Evolutionary conservation across 2,888 invertebrate species (phyloP), one percentile per base, ranked within the genome.

Genomic region (Netelia melanura): DNA sequence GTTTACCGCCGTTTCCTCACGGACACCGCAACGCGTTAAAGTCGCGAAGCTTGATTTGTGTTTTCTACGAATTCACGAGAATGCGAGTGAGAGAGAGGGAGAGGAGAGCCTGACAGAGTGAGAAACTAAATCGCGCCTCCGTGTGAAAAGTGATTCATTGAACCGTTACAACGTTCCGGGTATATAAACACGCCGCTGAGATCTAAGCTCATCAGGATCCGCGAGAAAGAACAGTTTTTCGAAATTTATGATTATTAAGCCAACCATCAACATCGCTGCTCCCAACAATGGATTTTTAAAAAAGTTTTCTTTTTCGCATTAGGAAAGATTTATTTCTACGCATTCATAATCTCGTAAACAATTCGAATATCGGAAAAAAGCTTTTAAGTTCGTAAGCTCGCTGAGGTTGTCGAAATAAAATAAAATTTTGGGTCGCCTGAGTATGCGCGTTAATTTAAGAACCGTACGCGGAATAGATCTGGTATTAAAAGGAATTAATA

Each of bases 11-110:
- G 52, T 43, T 61, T 68, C 54, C 75, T 70, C 71, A 70, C 76
- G 83, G 72, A 79, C 70, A 86, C 72, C 83, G 75, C 70, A 67
- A 67, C 54, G 84, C 79, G 54, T 83, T 86, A 81, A 86, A 83
- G 80, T 77, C 80, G 81, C 70, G 83, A 61, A 75, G 62, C 65
- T 80, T 87, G 85, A 87, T 87, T 87, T 85, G 86, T 86, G 83
- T 83, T 64, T 84, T 85, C 85, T 65, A 65, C 67, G 83, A 85
- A 84, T 38, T 80, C 70, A 25, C 17, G 48, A 38, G 80, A 72
- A 48, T 30, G 11, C 9, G 58, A 17, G 48, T 52, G 48, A 65
- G 38, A 17, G 43, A 71, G 38, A 48, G 25, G 23, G 17, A 70
- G 30, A 52, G 25, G 61, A 72, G n/a, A 44, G 3, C 14, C 10